A percentile compares a stretch with the other conserved stretches of the same genome.
phyloP scores from a whole-genome alignment of 2,888 invertebrate genomes.

The Mesochorus sp. region DNA sequence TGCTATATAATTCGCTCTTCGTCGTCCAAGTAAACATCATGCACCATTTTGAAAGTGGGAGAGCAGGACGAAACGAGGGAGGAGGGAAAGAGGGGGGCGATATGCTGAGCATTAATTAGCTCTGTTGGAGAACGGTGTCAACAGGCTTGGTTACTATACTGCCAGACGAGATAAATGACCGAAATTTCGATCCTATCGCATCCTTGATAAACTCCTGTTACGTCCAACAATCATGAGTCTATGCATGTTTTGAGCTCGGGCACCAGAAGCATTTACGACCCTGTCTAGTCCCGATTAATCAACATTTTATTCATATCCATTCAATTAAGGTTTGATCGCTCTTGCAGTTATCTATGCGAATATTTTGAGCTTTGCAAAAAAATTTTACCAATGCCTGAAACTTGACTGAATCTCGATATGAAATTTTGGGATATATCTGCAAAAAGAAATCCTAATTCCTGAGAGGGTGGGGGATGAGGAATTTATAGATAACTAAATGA shows the following conservation, averaged over 20 bases:
- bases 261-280: conserved; percentile 9
- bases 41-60: conserved; percentile 21
- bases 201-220: conserved; percentile 45
- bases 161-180: conserved; percentile 57
- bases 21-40: conserved; percentile 34
- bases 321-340: background rate
- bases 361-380: background rate
- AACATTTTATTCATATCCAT: background rate
- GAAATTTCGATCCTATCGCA: conserved; percentile 60
- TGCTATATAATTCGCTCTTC: conserved; percentile 12
- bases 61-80: conserved; percentile 12
- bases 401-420: too few species aligned
- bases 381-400: too few species aligned
- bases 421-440: too few species aligned
- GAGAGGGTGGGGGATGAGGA: background rate
- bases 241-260: background rate
- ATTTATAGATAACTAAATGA: too few species aligned
- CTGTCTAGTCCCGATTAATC: conserved; percentile 51
- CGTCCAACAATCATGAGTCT: background rate
- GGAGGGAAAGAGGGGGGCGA: conserved; percentile 2
- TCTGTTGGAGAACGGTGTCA: conserved; percentile 59
- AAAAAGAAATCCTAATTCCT: too few species aligned
- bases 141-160: conserved; percentile 31
- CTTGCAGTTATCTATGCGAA: background rate
- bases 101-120: conserved; percentile 62